Conservation (phyloP, 1,140 invertebrate species). For the Protaetia brevitarsis region DNA sequence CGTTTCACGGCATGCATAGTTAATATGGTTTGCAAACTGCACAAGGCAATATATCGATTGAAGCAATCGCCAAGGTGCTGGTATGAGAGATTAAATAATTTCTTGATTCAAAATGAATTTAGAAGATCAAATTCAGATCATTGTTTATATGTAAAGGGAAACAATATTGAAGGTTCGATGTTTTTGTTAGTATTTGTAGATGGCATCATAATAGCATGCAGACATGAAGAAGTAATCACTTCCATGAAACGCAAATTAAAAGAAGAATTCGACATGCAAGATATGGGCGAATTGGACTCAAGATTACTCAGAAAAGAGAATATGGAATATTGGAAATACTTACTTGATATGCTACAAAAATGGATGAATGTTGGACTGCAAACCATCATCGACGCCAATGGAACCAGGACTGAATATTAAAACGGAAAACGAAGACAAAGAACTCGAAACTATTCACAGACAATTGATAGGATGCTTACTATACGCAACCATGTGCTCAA, state of each 20-base stretch:
- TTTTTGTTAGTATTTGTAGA: background rate
- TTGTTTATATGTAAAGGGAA: background rate
- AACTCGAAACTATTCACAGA: background rate
- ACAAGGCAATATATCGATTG: background rate
- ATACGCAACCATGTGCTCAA: conserved; percentile 9
- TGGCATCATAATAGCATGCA: background rate
- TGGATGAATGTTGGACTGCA: background rate
- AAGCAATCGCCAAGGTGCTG: background rate
- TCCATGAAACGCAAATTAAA: background rate
- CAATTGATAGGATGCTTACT: conserved; percentile 21
- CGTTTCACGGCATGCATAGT: too few species aligned
- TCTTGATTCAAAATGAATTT: background rate
- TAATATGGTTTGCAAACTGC: conserved; percentile 3
- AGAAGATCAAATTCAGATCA: background rate
- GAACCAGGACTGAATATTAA: background rate
- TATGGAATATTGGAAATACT: background rate
- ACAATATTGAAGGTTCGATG: background rate
- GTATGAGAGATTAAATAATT: too few species aligned
- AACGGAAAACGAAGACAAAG: background rate
- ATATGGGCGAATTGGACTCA: conserved; percentile 3
- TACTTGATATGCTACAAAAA: background rate
- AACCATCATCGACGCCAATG: background rate
- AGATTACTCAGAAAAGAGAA: background rate
- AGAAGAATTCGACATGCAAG: background rate
- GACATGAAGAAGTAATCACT: background rate